A percentile compares a stretch with the other conserved stretches of the same genome.
Evolutionary conservation across 1,140 invertebrate species (phyloP).

Genomic region (Chrysoperla carnea): DNA sequence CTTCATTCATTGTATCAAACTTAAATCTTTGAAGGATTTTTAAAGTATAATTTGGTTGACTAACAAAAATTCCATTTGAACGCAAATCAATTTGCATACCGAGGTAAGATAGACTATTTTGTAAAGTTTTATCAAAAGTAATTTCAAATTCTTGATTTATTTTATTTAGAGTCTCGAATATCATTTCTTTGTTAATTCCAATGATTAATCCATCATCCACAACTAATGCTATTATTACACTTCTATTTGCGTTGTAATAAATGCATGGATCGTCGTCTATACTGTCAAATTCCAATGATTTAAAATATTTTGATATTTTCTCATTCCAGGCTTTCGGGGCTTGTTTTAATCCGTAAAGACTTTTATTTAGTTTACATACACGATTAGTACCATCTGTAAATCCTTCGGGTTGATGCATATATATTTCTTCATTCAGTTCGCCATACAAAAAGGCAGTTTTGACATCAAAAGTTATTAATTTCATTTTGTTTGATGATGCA

Average conservation of each 20-base stretch:
- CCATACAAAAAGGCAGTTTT: too few relatives aligned
- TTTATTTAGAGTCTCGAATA: background rate
- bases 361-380: slow-evolving; percentile 1
- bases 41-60: slow-evolving; percentile 5
- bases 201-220: slow-evolving; percentile 10
- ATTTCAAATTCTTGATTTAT: slow-evolving; percentile 3
- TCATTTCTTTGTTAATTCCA: slow-evolving; percentile 1
- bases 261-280: background rate
- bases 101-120: slow-evolving; percentile 4
- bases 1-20: slow-evolving; percentile 6
- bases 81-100: slow-evolving; percentile 3
- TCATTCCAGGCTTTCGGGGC: background rate
- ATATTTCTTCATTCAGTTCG: too few relatives aligned
- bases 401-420: slow-evolving; percentile 8
- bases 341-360: slow-evolving; percentile 1
- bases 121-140: background rate
- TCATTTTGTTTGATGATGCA: too few relatives aligned
- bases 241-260: background rate
- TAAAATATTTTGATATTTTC: background rate
- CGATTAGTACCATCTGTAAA: slow-evolving; percentile 2
- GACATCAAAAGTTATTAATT: too few relatives aligned
- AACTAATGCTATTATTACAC: slow-evolving; percentile 7
- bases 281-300: background rate
- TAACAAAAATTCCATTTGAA: slow-evolving; percentile 2
- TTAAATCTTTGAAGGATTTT: slow-evolving; percentile 9